Evolutionary conservation across 1,140 invertebrate genomes (phyloP).

Genomic region (Drosophila micromelanica): DNA sequence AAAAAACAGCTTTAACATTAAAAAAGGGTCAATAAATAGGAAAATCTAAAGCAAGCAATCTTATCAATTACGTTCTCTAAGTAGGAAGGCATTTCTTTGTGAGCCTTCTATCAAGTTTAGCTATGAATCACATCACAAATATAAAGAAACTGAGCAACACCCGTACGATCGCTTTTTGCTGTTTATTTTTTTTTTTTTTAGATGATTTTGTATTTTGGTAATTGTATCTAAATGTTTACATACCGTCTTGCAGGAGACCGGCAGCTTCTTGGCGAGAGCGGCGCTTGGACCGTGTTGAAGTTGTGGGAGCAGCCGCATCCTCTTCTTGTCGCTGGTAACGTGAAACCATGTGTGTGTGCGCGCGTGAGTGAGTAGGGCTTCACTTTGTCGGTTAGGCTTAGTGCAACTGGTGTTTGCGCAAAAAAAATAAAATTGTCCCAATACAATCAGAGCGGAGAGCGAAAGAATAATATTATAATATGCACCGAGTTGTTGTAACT

Average conservation of each 20-base stretch:
- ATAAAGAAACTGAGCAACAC: background rate
- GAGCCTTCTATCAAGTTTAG: background rate
- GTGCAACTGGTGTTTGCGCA: constrained; percentile 33
- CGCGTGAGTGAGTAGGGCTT: constrained; percentile 15
- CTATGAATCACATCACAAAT: background rate
- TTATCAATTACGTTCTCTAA: background rate
- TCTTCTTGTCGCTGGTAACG: constrained; percentile 37
- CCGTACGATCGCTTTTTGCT: no score
- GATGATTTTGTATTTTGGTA: background rate
- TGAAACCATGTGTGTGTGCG: constrained; percentile 33
- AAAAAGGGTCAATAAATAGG: no score
- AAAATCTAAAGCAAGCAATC: background rate
- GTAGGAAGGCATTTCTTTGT: background rate
- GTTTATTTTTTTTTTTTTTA: background rate
- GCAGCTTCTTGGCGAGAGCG: constrained; percentile 23
- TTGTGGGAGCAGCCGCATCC: constrained; percentile 24
- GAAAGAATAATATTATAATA: background rate
- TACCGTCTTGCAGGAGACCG: constrained; percentile 22
- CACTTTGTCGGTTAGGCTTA: background rate
- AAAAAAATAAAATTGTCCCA: background rate
- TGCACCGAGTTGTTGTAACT: background rate
- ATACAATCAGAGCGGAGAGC: constrained; percentile 12
- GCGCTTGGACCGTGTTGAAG: constrained; percentile 3
- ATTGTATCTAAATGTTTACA: constrained; percentile 1
- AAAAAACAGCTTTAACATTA: no score